phyloP scores from a whole-genome alignment of 92 coral and sea anemone species.

The Siderastrea siderea region DNA sequence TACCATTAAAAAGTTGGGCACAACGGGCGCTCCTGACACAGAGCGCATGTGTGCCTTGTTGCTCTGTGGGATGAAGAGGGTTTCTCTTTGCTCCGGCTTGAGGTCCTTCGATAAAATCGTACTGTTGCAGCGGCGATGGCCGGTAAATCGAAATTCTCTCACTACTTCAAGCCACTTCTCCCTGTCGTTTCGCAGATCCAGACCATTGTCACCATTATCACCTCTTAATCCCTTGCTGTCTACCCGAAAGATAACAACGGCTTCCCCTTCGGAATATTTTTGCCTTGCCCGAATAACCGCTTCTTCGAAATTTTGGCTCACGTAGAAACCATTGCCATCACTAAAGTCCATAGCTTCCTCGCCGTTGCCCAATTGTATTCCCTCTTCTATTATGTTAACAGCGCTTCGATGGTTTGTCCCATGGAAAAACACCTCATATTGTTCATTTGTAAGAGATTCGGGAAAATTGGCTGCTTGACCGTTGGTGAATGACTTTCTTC shows the following conservation, averaged over 20 bases:
- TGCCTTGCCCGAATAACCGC: not conserved
- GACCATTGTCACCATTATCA: not conserved
- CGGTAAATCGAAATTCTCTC: not conserved
- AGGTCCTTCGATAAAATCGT: slow-evolving; percentile 8
- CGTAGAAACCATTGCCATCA: slow-evolving; percentile 1
- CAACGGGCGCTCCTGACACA: not conserved
- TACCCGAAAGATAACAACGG: not conserved
- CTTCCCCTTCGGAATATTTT: not conserved
- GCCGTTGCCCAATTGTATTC: not conserved
- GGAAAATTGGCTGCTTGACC: no score
- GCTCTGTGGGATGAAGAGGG: not conserved
- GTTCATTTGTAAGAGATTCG: no score
- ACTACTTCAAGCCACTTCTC: not conserved
- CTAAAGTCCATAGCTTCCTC: not conserved
- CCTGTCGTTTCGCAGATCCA: not conserved
- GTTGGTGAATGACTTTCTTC: no score
- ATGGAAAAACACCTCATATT: not conserved
- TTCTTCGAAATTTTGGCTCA: not conserved
- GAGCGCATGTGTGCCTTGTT: not conserved
- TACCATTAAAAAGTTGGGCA: not conserved
- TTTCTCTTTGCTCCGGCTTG: not conserved
- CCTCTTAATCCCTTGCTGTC: not conserved
- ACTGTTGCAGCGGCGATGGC: not conserved
- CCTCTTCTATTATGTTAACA: not conserved
- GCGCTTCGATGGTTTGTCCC: not conserved